Conservation (phyloP, 2,797 vertebrate species). For the Artibeus jamaicensis region DNA sequence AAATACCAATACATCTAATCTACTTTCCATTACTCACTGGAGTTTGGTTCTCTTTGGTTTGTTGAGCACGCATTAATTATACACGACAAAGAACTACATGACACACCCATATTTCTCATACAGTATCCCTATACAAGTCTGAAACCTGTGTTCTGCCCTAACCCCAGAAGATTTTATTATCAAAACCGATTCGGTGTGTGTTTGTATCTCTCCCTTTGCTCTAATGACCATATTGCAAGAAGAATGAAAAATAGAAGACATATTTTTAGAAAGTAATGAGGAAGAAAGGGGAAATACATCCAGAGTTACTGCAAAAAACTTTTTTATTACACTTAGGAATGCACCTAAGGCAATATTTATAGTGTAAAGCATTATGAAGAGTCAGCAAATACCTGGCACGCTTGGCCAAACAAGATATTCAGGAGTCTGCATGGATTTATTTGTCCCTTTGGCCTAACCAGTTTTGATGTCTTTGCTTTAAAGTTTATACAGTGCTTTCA, state of each 20-base stretch:
- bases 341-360: not conserved
- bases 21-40: not conserved
- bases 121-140: not conserved
- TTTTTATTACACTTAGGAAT: not conserved
- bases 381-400: not conserved
- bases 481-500: not conserved
- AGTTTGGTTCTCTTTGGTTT: not conserved
- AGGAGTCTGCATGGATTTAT: not conserved
- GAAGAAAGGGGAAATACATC: not conserved
- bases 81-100: not conserved
- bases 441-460: not conserved
- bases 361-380: not conserved
- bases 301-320: not conserved
- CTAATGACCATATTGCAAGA: not conserved
- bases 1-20: not conserved
- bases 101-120: not conserved
- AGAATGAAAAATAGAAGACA: not conserved
- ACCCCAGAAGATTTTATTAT: not conserved
- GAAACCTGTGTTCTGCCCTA: not conserved
- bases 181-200: conserved; percentile 15
- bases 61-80: not conserved
- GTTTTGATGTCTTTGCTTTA: not conserved
- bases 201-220: not conserved
- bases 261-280: conserved; percentile 18
- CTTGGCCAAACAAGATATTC: not conserved